Evolutionary conservation across 2,113 vertebrate species (phyloP).

Genomic region (Ramphastos sulfuratus): DNA sequence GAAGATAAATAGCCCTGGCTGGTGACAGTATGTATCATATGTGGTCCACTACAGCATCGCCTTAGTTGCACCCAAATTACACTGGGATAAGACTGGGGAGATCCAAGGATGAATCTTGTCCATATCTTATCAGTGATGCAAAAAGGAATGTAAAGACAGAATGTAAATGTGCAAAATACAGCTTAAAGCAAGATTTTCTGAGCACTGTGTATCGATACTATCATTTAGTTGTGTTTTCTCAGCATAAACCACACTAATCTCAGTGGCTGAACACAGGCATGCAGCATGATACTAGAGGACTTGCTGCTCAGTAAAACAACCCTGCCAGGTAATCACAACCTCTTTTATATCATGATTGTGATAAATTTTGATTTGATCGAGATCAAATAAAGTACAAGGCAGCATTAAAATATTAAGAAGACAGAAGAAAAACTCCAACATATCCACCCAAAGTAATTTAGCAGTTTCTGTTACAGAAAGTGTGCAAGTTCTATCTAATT

Average conservation of each 20-base stretch:
- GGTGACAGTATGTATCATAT: background rate
- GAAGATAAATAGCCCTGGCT: background rate
- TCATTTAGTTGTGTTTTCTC: background rate
- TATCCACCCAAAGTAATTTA: background rate
- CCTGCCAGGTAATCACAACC: background rate
- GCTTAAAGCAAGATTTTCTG: background rate
- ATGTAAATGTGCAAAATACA: background rate
- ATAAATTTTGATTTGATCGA: background rate
- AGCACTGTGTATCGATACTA: background rate
- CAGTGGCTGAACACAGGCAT: accelerated
- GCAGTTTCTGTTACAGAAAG: background rate
- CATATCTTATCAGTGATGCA: accelerated
- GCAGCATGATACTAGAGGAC: background rate
- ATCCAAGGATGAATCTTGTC: background rate
- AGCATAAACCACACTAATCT: background rate
- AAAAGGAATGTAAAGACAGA: background rate
- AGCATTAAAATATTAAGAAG: background rate
- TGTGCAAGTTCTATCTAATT: background rate
- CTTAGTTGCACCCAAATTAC: background rate
- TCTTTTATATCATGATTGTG: background rate
- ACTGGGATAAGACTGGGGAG: background rate
- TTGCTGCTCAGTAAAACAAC: background rate
- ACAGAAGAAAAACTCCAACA: background rate
- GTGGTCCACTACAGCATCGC: background rate
- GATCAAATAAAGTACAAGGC: background rate